Evolutionary conservation across 2,113 vertebrate species (phyloP), one percentile per base, ranked within the genome.

Genomic region (Typhlomys cinereus): DNA sequence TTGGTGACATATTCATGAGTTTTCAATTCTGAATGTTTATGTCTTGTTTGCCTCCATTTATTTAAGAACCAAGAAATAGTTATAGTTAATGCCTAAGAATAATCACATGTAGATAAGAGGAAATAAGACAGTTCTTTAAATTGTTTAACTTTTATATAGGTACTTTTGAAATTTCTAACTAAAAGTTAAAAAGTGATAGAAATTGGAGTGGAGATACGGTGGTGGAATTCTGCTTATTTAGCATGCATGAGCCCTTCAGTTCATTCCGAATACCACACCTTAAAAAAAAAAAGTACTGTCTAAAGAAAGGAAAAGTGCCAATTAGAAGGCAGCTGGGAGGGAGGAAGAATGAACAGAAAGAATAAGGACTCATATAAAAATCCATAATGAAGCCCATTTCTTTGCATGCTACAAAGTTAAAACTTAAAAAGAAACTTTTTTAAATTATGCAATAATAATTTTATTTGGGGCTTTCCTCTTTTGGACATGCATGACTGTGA

Each of bases 11-110:
- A 9, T 84, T 83, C 52, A 78, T 73, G 78, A 64, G 23, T 80
- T 92, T 89, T 91, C 5, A 57, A 76, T 71, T 93, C 70, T 76
- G 80, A 92, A 57, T 67, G 57, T 84, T 6, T 76, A 14, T 88
- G 48, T 57, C 5, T 13, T 31, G 79, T 86, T 57, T 61, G 3
- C 4, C 25, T 12, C 12, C 5, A n/a, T n/a, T n/a, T n/a, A n/a
- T 84, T 84, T 76, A 6, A 78, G 29, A 71, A 7, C 46, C 59
- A 86, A 76, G n/a, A n/a, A 73, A 4, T 90, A 20, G 5, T 41
- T 81, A 61, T 27, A 75, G 34, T 85, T 90, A 59, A 88, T 29
- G 23, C 18, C 29, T 94, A 21, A n/a, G 12, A 64, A 81, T 61
- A 64, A 90, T 61, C 39, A 64, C n/a, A 80, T 66, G 0, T 34